Conservation (phyloP, 2,113 vertebrate genomes). For the Carassius gibelio region DNA sequence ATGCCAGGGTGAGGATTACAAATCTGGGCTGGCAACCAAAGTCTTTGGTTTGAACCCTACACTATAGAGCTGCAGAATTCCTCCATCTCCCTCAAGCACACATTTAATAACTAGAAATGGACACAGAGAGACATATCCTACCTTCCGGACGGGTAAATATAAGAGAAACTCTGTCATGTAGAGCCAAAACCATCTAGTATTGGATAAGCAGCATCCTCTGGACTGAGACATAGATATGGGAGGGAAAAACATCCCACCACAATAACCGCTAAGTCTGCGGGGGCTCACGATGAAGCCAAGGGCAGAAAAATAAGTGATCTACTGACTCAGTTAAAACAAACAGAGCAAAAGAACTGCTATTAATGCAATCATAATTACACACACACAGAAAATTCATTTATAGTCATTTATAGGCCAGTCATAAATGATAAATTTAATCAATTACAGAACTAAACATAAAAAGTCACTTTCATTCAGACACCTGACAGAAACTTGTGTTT, state of each 20-base stretch:
- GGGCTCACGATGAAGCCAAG: constrained; percentile 3
- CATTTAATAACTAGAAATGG: constrained; percentile 11
- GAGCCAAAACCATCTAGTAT: constrained; percentile 55
- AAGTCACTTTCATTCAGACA: not conserved
- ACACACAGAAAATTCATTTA: not conserved
- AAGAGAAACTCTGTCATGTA: constrained; percentile 46
- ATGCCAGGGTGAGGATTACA: not conserved
- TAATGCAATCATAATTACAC: constrained; percentile 20
- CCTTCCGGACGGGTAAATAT: constrained; percentile 43
- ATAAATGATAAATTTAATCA: too few species aligned
- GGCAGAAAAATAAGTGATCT: not conserved
- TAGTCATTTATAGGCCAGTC: not conserved
- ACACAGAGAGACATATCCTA: not conserved
- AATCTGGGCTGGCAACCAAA: constrained; percentile 12
- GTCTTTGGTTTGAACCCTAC: constrained; percentile 2
- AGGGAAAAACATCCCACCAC: constrained; percentile 14
- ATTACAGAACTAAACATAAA: too few species aligned
- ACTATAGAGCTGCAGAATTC: not conserved
- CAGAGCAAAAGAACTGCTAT: not conserved
- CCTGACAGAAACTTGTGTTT: not conserved
- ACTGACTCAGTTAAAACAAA: constrained; percentile 14
- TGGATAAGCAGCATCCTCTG: constrained; percentile 56
- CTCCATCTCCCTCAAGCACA: not conserved
- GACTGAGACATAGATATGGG: not conserved
- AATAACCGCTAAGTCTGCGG: not conserved